Conservation (phyloP, 1,140 invertebrate genomes). For the Calephelis nemesis region DNA sequence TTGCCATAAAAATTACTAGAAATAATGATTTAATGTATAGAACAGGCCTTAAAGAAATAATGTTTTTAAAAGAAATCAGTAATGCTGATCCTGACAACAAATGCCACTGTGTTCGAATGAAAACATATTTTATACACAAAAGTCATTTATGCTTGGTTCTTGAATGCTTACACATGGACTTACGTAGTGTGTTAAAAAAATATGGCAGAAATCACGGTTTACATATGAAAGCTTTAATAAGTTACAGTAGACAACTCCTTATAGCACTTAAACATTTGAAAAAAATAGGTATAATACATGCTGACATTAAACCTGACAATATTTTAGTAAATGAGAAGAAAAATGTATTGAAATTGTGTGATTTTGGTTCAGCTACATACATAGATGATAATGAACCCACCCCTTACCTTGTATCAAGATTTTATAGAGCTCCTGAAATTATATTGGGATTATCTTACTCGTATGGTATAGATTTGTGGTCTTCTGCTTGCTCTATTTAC, state of each 20-base stretch:
- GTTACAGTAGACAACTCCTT: constrained; percentile 97
- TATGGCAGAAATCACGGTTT: constrained; percentile 98
- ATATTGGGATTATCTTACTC: constrained; percentile 98
- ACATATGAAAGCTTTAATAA: constrained; percentile 98
- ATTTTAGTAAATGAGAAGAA: constrained; percentile 99
- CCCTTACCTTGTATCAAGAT: constrained; percentile 98
- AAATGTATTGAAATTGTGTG: constrained; percentile 96
- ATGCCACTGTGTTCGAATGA: constrained; percentile 96
- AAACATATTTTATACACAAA: constrained; percentile 95
- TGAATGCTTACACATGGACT: constrained; percentile 96
- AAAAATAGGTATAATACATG: constrained; percentile 97
- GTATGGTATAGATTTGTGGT: constrained; percentile 98
- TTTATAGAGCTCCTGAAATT: constrained; percentile 99
- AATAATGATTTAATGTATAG: constrained; percentile 99
- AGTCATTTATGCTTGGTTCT: constrained; percentile 98
- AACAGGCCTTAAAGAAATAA: constrained; percentile 97
- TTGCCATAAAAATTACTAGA: constrained; percentile 99
- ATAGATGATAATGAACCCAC: constrained; percentile 98
- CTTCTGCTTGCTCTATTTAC: constrained; percentile 98
- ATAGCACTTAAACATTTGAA: constrained; percentile 96
- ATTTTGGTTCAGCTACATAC: constrained; percentile 99
- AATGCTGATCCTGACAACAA: constrained; percentile 98
- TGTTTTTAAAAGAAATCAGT: constrained; percentile 95
- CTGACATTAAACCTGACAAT: constrained; percentile 99
- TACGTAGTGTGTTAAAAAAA: constrained; percentile 96